Conservation (phyloP, 2,113 vertebrate species). For the Semnornis frantzii region DNA sequence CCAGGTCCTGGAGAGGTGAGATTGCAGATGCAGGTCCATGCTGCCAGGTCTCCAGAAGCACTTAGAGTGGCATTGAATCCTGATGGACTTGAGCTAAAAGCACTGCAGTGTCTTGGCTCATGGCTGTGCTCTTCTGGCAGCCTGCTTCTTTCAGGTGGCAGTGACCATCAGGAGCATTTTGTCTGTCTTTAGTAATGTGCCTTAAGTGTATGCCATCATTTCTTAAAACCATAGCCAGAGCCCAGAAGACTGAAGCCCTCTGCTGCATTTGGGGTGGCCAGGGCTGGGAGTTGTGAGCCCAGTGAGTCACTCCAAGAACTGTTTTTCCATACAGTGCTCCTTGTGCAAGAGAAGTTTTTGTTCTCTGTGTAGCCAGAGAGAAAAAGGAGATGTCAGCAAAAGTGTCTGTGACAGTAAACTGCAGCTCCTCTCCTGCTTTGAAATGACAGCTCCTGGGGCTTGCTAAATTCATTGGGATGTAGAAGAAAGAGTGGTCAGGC, state of each 20-base stretch:
- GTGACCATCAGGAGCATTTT: neutral
- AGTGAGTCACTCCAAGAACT: neutral
- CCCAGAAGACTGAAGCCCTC: neutral
- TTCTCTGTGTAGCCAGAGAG: neutral
- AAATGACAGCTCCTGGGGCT: neutral
- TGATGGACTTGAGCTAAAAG: neutral
- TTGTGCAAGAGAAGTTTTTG: neutral
- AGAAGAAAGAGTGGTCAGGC: no score
- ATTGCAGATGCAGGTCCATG: neutral
- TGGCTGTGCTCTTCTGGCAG: neutral
- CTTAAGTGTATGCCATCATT: neutral
- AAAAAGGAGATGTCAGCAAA: slow-evolving; percentile 10
- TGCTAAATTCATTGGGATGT: neutral
- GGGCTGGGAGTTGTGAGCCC: neutral
- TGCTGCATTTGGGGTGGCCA: neutral
- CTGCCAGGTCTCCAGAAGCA: neutral
- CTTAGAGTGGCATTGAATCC: neutral
- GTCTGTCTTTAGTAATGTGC: neutral
- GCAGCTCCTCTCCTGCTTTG: neutral
- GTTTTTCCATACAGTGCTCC: neutral
- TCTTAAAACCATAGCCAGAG: neutral
- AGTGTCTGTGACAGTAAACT: neutral
- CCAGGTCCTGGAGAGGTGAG: neutral
- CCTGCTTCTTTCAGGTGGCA: neutral
- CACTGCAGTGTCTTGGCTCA: neutral